phyloP scores from a whole-genome alignment of 2,797 vertebrate species.

The Chaunax sp. region DNA sequence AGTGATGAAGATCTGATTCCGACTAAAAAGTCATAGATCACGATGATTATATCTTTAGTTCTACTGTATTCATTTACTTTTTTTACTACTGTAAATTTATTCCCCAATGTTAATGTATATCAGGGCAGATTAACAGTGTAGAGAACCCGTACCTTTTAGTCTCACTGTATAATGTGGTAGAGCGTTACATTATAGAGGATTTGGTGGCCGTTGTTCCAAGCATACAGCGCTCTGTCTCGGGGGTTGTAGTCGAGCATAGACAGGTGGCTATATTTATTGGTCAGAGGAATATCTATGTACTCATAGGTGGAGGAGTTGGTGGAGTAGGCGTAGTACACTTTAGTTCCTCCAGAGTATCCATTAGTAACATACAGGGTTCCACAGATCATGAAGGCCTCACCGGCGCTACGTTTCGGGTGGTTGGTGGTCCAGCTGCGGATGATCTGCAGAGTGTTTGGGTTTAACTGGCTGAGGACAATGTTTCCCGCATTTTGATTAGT shows the following conservation, averaged over 20 bases:
- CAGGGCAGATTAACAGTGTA: too few relatives aligned
- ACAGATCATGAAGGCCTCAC: conserved; percentile 97
- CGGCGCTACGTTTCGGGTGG: conserved; percentile 94
- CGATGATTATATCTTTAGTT: too few relatives aligned
- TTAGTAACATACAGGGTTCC: conserved; percentile 97
- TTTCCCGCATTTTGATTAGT: conserved; percentile 98
- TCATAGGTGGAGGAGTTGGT: conserved; percentile 97
- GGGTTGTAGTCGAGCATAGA: conserved; percentile 99
- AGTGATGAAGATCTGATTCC: too few relatives aligned
- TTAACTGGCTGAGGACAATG: conserved; percentile 94
- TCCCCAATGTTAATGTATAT: too few relatives aligned
- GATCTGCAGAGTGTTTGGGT: conserved; percentile 91
- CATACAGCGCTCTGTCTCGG: conserved; percentile 92
- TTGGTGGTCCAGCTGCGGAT: conserved; percentile 94
- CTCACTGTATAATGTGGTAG: conserved; percentile 82
- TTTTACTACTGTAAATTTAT: too few relatives aligned
- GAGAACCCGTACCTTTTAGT: conserved; percentile 9
- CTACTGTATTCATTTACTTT: too few relatives aligned
- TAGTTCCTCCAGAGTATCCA: conserved; percentile 95
- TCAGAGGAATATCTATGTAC: conserved; percentile 97
- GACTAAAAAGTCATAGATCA: too few relatives aligned
- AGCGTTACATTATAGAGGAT: conserved; percentile 92
- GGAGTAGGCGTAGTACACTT: conserved; percentile 95
- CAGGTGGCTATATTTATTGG: conserved; percentile 95
- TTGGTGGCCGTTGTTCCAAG: conserved; percentile 98